These are phyloP conservation scores for Hylomyscus alleni DNA, from an alignment of 2,797 vertebrate genomes.

Conservation along the genomic window DNA sequence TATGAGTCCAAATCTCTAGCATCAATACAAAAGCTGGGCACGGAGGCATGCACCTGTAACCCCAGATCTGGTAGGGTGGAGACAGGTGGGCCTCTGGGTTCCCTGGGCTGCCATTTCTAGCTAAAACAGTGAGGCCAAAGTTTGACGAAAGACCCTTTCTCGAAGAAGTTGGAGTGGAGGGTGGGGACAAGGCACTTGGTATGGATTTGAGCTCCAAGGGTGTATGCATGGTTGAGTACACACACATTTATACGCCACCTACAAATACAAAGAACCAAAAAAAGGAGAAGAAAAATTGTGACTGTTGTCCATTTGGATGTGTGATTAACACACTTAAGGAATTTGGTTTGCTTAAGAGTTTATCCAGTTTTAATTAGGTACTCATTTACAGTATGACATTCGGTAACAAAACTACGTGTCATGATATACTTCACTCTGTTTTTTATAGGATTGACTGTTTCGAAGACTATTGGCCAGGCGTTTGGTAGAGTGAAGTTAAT, in stretches of 20 bases:
- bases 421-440: background rate
- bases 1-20: background rate
- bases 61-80: background rate
- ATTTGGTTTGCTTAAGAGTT: slow-evolving; percentile 49
- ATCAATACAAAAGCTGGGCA: background rate
- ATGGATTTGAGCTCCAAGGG: too few relatives aligned
- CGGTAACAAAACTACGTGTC: background rate
- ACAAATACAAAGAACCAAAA: background rate
- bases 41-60: background rate
- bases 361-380: slow-evolving; percentile 21
- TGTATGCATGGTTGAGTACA: background rate
- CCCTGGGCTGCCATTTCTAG: background rate
- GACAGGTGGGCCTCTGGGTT: background rate
- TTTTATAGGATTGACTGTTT: background rate
- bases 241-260: background rate
- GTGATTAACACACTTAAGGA: slow-evolving; percentile 26
- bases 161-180: background rate
- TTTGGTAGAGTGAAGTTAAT: background rate
- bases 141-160: background rate
- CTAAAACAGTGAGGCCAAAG: background rate
- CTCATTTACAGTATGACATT: background rate
- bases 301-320: background rate
- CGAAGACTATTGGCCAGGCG: background rate
- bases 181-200: background rate
- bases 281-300: slow-evolving; percentile 54